Evolutionary conservation across 2,113 vertebrate genomes (phyloP).

Genomic region (Pangasianodon hypophthalmus): DNA sequence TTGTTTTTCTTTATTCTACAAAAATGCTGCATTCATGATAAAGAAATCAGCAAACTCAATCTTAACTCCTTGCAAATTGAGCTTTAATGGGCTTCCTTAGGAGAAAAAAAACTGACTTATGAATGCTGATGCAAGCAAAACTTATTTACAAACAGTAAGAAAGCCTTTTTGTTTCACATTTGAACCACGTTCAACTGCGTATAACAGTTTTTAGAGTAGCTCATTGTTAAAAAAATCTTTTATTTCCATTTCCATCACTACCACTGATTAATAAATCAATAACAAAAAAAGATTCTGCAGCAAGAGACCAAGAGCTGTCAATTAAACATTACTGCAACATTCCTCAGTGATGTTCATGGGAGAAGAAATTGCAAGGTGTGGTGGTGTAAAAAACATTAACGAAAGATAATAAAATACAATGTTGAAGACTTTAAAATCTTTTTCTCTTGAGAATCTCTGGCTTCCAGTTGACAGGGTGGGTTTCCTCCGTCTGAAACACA

Average conservation of each 20-base stretch:
- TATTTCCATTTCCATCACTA: background rate
- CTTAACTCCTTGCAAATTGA: background rate
- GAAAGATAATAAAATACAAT: slow-evolving; percentile 12
- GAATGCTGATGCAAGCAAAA: background rate
- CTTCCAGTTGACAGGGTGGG: slow-evolving; percentile 97
- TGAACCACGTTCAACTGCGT: background rate
- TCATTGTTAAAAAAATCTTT: background rate
- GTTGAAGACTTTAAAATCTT: slow-evolving; percentile 79
- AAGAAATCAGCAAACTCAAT: background rate
- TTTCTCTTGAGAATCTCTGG: slow-evolving; percentile 99
- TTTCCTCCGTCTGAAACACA: slow-evolving; percentile 89
- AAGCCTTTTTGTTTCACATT: background rate
- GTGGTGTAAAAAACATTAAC: background rate
- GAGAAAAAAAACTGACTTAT: background rate
- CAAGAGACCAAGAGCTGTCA: background rate
- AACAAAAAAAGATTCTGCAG: background rate
- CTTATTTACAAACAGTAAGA: background rate
- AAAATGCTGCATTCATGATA: background rate
- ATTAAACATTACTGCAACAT: background rate
- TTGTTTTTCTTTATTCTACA: background rate
- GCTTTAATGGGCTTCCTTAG: background rate
- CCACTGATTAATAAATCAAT: background rate
- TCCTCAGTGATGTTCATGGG: background rate
- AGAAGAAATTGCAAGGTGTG: background rate
- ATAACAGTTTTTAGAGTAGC: background rate